phyloP scores from a whole-genome alignment of 2,113 vertebrate genomes.

The Hemicordylus capensis region DNA sequence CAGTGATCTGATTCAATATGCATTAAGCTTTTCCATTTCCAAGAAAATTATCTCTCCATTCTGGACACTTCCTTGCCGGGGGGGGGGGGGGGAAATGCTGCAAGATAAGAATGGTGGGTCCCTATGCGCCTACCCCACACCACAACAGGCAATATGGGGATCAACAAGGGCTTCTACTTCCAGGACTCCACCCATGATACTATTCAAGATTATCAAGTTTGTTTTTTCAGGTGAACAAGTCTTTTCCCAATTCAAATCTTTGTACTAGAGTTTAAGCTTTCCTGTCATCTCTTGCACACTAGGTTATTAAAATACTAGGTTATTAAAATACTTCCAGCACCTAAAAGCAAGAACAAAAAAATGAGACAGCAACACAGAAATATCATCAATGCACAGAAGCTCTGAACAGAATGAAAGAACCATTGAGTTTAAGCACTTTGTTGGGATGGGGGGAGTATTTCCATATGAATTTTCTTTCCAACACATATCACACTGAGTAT shows the following conservation, averaged over 20 bases:
- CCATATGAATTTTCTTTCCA: background rate
- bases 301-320: background rate
- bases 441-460: background rate
- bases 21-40: background rate
- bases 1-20: background rate
- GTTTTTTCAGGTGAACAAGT: background rate
- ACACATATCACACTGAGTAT: background rate
- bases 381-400: too few relatives aligned
- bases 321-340: conserved; percentile 19
- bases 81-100: background rate
- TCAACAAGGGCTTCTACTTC: conserved; percentile 1
- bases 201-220: background rate
- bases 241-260: background rate
- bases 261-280: background rate
- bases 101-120: conserved; percentile 24
- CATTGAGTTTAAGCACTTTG: background rate
- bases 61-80: background rate
- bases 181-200: rapidly evolving
- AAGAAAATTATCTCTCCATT: background rate
- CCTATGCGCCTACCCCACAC: conserved; percentile 15
- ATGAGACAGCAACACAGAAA: background rate
- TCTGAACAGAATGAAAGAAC: background rate
- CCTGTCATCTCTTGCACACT: background rate
- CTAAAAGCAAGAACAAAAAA: background rate
- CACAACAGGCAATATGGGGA: background rate